phyloP scores from a whole-genome alignment of 2,888 invertebrate genomes.

The Eupithecia pulchellata region DNA sequence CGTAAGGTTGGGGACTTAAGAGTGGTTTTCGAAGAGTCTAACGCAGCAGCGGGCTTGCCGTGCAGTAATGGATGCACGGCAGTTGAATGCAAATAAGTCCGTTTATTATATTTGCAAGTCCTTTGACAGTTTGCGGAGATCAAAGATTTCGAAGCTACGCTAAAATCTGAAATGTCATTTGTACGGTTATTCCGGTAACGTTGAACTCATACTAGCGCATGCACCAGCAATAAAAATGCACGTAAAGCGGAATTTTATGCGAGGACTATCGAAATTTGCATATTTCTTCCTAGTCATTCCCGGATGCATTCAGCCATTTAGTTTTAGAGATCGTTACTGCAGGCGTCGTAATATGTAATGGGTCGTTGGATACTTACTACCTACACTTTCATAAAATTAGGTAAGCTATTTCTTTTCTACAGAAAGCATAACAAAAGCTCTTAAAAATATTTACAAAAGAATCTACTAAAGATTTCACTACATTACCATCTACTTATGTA shows the following conservation, averaged over 20 bases:
- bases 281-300: constrained; percentile 27
- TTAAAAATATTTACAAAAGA: not conserved
- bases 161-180: constrained; percentile 52
- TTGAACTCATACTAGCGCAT: constrained; percentile 29
- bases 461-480: not conserved
- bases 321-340: constrained; percentile 21
- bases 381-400: constrained; percentile 3
- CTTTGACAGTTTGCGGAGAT: constrained; percentile 53
- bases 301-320: constrained; percentile 24
- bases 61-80: constrained; percentile 58
- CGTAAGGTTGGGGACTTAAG: constrained; percentile 43
- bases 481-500: not conserved
- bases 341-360: constrained; percentile 17
- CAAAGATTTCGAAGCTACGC: constrained; percentile 49
- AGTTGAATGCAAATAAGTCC: constrained; percentile 60
- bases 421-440: not conserved
- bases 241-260: constrained; percentile 27
- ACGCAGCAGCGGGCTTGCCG: constrained; percentile 3
- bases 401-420: not conserved
- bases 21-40: constrained; percentile 31
- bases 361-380: constrained; percentile 12
- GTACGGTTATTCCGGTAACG: constrained; percentile 33
- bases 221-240: constrained; percentile 24
- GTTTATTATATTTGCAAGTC: constrained; percentile 56
- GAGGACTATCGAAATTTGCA: constrained; percentile 30